phyloP scores from a whole-genome alignment of 2,888 invertebrate genomes.

The Apomyelois bistriatella region DNA sequence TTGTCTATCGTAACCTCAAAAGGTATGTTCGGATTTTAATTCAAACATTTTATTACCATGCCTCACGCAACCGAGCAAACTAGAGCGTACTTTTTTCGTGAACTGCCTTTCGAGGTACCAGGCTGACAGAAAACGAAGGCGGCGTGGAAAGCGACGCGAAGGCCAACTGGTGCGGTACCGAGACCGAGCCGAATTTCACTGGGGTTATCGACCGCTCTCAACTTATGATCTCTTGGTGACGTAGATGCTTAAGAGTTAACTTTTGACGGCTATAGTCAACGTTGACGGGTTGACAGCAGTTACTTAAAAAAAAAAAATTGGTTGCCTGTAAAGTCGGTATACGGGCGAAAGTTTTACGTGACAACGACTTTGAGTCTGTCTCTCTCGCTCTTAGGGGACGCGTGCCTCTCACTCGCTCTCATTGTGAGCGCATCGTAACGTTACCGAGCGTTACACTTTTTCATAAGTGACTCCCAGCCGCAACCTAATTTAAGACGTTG shows the following conservation, averaged over 20 bases:
- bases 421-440: too few species aligned
- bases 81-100: conserved; percentile 38
- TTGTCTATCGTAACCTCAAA: too few species aligned
- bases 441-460: too few species aligned
- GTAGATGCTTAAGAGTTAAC: conserved; percentile 1
- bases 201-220: conserved; percentile 51
- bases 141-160: conserved; percentile 56
- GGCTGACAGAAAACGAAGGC: conserved; percentile 42
- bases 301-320: too few species aligned
- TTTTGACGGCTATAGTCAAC: neutral
- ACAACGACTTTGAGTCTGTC: too few species aligned
- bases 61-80: conserved; percentile 6
- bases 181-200: conserved; percentile 55
- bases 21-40: neutral
- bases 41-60: neutral
- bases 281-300: neutral
- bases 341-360: too few species aligned
- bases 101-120: conserved; percentile 38
- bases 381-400: too few species aligned
- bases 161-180: conserved; percentile 42
- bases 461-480: too few species aligned
- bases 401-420: too few species aligned
- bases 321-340: too few species aligned
- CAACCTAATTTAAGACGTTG: too few species aligned
- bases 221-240: conserved; percentile 10